Evolutionary conservation across 64 coral and sea anemone genomes (phyloP).

Genomic region (Orbicella faveolata): DNA sequence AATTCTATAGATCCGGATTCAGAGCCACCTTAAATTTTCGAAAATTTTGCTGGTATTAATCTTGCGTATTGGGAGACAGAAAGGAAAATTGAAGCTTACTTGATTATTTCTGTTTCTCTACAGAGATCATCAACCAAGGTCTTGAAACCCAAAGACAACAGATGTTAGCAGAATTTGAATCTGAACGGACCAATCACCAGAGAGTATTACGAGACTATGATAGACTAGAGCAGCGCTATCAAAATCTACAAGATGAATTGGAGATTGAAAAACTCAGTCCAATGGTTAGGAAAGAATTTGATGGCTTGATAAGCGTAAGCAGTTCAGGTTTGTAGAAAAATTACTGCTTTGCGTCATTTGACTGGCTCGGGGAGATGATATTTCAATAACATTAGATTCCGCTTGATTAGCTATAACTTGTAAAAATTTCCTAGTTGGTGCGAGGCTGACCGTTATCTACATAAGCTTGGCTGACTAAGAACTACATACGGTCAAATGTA

Average conservation of each 20-base stretch:
- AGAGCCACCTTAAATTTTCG: no score
- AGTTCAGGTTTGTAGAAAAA: slow-evolving; percentile 66
- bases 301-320: slow-evolving; percentile 46
- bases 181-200: slow-evolving; percentile 92
- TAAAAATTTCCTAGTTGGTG: no score
- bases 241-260: slow-evolving; percentile 94
- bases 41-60: no score
- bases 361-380: not conserved
- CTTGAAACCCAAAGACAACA: slow-evolving; percentile 77
- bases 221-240: slow-evolving; percentile 90
- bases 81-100: no score
- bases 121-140: slow-evolving; percentile 53
- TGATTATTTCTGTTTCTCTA: not conserved
- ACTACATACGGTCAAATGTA: no score
- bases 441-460: no score
- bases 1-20: no score
- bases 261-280: slow-evolving; percentile 86
- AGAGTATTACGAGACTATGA: slow-evolving; percentile 88
- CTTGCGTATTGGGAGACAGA: no score
- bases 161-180: slow-evolving; percentile 86
- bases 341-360: not conserved
- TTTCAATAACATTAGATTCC: not conserved
- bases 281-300: not conserved
- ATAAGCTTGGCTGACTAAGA: no score
- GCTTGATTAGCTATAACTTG: no score